A percentile compares a stretch with the other conserved stretches of the same genome.
These are phyloP conservation scores for Sarcophaga caerulescens DNA, from an alignment of 2,888 invertebrate species.

Conservation along the genomic window DNA sequence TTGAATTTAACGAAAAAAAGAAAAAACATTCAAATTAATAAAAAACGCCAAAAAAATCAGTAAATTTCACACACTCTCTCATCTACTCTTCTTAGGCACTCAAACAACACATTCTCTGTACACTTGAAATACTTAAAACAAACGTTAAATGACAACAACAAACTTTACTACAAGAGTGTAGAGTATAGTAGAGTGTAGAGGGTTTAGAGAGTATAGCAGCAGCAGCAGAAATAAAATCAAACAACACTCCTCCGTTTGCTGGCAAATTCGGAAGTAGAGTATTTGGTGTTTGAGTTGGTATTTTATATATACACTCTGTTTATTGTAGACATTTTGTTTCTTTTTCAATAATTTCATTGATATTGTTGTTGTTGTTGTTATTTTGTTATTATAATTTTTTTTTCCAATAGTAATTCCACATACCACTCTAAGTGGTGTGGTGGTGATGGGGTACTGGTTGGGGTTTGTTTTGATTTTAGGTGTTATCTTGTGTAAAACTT, in stretches of 20 bases:
- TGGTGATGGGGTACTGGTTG: too few relatives aligned
- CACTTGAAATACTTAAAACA: too few relatives aligned
- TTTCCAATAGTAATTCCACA: too few relatives aligned
- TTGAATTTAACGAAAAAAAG: slow-evolving; percentile 14
- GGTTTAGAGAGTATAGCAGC: background rate
- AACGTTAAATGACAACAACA: too few relatives aligned
- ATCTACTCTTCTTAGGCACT: too few relatives aligned
- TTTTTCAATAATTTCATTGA: slow-evolving; percentile 4
- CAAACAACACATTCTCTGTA: too few relatives aligned
- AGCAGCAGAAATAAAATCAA: background rate
- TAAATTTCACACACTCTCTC: too few relatives aligned
- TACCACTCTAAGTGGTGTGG: background rate
- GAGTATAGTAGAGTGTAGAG: too few relatives aligned
- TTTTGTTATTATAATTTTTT: background rate
- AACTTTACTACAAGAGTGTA: too few relatives aligned
- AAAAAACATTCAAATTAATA: background rate
- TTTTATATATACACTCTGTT: slow-evolving; percentile 68
- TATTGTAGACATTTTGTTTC: slow-evolving; percentile 66
- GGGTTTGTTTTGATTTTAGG: background rate
- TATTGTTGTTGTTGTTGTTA: background rate
- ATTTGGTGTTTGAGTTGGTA: slow-evolving; percentile 72
- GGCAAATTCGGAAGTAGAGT: slow-evolving; percentile 71
- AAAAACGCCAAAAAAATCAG: background rate
- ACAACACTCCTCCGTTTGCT: slow-evolving; percentile 34
- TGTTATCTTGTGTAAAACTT: background rate